Evolutionary conservation across 2,888 invertebrate species (phyloP).

Genomic region (Athripsodes cinereus): DNA sequence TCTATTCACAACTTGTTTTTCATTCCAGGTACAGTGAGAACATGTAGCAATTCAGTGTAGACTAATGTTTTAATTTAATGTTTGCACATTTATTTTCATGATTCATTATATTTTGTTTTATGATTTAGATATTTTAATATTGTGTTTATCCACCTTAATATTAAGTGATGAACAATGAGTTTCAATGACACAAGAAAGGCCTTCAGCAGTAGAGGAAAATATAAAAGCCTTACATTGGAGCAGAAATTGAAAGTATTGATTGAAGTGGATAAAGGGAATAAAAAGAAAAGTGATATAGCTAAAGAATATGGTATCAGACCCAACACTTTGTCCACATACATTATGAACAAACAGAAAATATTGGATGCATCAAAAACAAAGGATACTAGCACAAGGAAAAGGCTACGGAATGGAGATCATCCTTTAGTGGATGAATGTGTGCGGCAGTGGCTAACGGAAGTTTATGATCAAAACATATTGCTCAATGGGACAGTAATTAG

Average conservation of each 20-base stretch:
- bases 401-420: constrained; percentile 2
- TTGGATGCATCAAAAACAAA: not conserved
- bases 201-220: not conserved
- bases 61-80: too few relatives aligned
- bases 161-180: too few relatives aligned
- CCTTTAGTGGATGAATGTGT: constrained; percentile 7
- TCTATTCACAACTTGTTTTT: not conserved
- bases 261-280: constrained; percentile 3
- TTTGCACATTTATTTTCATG: too few relatives aligned
- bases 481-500: constrained; percentile 4
- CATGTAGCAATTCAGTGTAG: not conserved
- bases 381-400: not conserved
- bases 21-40: constrained; percentile 3
- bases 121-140: not conserved
- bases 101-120: too few relatives aligned
- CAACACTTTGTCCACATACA: constrained; percentile 2
- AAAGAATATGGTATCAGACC: constrained; percentile 2
- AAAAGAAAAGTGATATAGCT: constrained; percentile 6
- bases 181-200: too few relatives aligned
- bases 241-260: constrained; percentile 4
- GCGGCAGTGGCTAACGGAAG: not conserved
- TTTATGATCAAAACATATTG: constrained; percentile 3
- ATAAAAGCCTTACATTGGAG: constrained; percentile 1
- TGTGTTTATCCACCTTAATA: too few relatives aligned
- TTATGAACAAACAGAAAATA: constrained; percentile 1